phyloP scores from a whole-genome alignment of 2,113 vertebrate genomes.

The Origma solitaria region DNA sequence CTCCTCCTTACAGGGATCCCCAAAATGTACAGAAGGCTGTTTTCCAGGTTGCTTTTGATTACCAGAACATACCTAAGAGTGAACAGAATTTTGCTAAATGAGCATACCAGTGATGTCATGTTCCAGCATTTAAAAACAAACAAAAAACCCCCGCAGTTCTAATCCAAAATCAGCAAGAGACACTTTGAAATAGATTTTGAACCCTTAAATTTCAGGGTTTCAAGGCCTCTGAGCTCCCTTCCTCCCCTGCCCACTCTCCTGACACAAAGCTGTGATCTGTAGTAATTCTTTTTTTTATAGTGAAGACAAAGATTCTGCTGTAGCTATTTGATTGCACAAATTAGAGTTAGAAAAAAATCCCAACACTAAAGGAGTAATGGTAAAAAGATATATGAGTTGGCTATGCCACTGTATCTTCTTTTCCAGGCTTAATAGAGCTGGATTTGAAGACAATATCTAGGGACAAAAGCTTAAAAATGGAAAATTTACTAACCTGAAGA shows the following conservation, averaged over 20 bases:
- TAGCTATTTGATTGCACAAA: not conserved
- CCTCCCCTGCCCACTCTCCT: fast-evolving
- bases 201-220: not conserved
- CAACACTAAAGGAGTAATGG: not conserved
- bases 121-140: not conserved
- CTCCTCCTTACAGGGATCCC: not conserved
- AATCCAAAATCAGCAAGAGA: not conserved
- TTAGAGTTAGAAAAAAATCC: not conserved
- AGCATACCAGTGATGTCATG: not conserved
- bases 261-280: not conserved
- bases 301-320: not conserved
- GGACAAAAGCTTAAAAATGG: not conserved
- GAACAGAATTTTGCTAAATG: not conserved
- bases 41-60: not conserved
- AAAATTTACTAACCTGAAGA: not conserved
- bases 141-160: not conserved
- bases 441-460: not conserved
- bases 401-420: not conserved
- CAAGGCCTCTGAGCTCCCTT: not conserved
- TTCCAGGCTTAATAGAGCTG: not conserved
- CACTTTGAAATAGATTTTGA: not conserved
- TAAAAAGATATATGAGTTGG: not conserved
- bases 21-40: not conserved
- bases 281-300: not conserved
- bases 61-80: not conserved